Conservation (phyloP, 1,140 invertebrate genomes). For the Caenorhabditis tropicalis region DNA sequence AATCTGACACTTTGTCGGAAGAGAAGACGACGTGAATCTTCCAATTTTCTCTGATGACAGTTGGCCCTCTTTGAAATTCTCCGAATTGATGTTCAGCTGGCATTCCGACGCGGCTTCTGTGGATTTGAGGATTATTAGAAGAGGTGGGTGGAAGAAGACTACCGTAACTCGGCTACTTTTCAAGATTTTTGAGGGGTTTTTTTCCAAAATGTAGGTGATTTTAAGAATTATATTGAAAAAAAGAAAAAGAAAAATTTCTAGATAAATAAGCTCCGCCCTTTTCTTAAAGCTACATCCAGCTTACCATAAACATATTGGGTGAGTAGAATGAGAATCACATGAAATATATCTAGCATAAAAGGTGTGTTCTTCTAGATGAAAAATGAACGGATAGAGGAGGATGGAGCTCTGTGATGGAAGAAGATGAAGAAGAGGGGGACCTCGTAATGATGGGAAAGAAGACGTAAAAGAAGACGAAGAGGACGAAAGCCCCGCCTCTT, state of each 20-base stretch:
- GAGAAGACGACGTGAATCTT: neutral
- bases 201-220: too few relatives aligned
- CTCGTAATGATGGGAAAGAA: too few relatives aligned
- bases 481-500: neutral
- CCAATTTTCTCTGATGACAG: conserved; percentile 36
- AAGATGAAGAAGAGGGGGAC: neutral
- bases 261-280: too few relatives aligned
- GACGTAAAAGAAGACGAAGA: neutral
- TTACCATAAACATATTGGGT: conserved; percentile 6
- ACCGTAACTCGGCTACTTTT: neutral
- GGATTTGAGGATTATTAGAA: neutral
- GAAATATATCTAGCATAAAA: conserved; percentile 33
- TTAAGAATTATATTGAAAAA: too few relatives aligned
- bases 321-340: conserved; percentile 21
- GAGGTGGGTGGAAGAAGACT: too few relatives aligned
- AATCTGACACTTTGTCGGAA: conserved; percentile 48
- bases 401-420: too few relatives aligned
- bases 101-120: conserved; percentile 46
- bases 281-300: neutral
- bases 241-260: too few relatives aligned
- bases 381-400: neutral
- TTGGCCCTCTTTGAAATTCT: conserved; percentile 28
- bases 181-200: neutral
- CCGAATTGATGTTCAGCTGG: conserved; percentile 37
- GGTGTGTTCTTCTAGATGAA: neutral